These are phyloP conservation scores for Aporophyla nigra DNA, from an alignment of 2,888 invertebrate genomes.

Conservation along the genomic window DNA sequence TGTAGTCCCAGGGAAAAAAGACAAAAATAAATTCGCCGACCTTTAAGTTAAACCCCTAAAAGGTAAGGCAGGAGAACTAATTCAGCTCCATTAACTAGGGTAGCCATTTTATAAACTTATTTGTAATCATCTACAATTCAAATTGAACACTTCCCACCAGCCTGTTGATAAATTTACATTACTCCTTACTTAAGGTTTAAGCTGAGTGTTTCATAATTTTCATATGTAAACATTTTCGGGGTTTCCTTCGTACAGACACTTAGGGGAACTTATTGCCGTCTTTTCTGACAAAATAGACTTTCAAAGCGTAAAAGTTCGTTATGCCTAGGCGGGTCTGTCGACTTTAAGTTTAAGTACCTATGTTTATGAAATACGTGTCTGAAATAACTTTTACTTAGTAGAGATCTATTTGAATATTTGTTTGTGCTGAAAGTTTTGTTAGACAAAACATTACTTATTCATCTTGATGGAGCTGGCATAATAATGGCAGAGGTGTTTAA, in stretches of 20 bases:
- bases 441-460: background rate
- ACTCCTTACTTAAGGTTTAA: slow-evolving; percentile 64
- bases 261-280: slow-evolving; percentile 40
- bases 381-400: slow-evolving; percentile 21
- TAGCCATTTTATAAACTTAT: slow-evolving; percentile 80
- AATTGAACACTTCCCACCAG: slow-evolving; percentile 77
- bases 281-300: slow-evolving; percentile 23
- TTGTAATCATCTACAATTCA: slow-evolving; percentile 84
- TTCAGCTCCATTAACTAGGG: slow-evolving; percentile 77
- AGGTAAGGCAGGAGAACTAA: slow-evolving; percentile 62
- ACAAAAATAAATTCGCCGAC: slow-evolving; percentile 29
- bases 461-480: background rate
- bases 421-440: background rate
- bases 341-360: background rate
- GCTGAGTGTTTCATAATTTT: slow-evolving; percentile 74
- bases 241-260: slow-evolving; percentile 21
- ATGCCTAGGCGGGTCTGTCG: background rate
- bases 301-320: slow-evolving; percentile 18
- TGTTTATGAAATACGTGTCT: slow-evolving; percentile 30
- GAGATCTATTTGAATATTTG: background rate
- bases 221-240: slow-evolving; percentile 70
- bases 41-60: slow-evolving; percentile 52
- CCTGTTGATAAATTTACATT: slow-evolving; percentile 73
- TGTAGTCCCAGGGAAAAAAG: background rate
- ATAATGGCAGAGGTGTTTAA: background rate